Evolutionary conservation across 2,113 vertebrate genomes (phyloP), one percentile per base, ranked within the genome.

Genomic region (Amazona guildingii): DNA sequence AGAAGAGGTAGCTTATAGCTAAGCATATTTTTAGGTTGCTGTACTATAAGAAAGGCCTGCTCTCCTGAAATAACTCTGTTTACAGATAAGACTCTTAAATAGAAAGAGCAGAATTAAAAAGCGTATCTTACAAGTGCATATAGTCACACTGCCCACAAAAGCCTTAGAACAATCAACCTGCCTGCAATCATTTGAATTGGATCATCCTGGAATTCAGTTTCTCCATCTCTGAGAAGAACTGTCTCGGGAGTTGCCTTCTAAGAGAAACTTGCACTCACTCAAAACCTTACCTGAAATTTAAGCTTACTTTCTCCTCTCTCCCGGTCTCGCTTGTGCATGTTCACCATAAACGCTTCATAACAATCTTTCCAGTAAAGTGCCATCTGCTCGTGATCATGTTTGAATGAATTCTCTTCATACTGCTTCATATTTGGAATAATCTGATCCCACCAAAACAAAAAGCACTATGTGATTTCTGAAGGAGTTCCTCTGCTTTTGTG

Each of bases 391-490:
- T 98, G 98, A 78, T 98, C 98, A 92, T 98, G 98, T 92, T 98
- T 99, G 97, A 99, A 99, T 33, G 97, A 99, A 93, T 98, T 99
- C 2, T 99, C 98, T 97, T 99, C 99, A 91, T 99, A 99, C 52
- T 99, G 99, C 97, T 99, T 99, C 99, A 99, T 99, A 86, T 99
- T 99, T 29, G 99, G 99, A 95, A 99, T 98, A 94, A 99, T 99
- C 99, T 99, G 95, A 51, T 82, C 86, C 51, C 88, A 94, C 3
- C 79, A 95, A 92, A 94, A 83, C 4, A 88, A 49, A 88, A 66
- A 43, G 44, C 3, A 49, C 55, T 55, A 39, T 10, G 43, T 74
- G 6, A 91, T 91, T 95, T 80, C 62, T 86, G 82, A 77, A 59
- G 8, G 3, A 25, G 9, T 41, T 72, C 25, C 33, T 88, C 67